These are phyloP conservation scores for Synanthedon vespiformis DNA, from an alignment of 2,888 invertebrate species.

Conservation along the genomic window DNA sequence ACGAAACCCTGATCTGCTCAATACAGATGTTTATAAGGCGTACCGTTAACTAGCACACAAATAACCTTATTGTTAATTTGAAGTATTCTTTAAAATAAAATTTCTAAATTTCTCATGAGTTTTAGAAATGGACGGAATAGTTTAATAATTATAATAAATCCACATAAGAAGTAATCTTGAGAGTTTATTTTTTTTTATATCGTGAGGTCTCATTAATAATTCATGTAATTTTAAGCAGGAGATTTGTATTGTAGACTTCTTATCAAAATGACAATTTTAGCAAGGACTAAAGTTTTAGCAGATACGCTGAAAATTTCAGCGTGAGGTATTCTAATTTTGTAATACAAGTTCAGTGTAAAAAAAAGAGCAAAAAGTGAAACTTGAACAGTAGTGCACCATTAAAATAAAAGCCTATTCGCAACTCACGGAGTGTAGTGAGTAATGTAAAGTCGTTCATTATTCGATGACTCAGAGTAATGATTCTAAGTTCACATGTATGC, in stretches of 20 bases:
- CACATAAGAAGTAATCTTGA: too few relatives aligned
- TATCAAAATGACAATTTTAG: too few relatives aligned
- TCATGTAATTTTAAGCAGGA: too few relatives aligned
- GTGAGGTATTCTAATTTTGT: slow-evolving; percentile 7
- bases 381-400: slow-evolving; percentile 29
- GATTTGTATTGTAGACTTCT: too few relatives aligned
- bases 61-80: slow-evolving; percentile 27
- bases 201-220: too few relatives aligned
- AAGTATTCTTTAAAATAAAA: slow-evolving; percentile 21
- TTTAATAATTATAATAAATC: too few relatives aligned
- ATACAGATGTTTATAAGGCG: slow-evolving; percentile 61
- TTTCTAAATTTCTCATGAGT: too few relatives aligned
- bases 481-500: not conserved
- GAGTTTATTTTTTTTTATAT: too few relatives aligned
- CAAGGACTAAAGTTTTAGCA: too few relatives aligned
- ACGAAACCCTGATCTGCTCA: slow-evolving; percentile 24
- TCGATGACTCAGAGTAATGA: slow-evolving; percentile 36
- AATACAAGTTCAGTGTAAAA: not conserved
- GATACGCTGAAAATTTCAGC: too few relatives aligned
- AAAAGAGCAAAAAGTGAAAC: slow-evolving; percentile 24
- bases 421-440: slow-evolving; percentile 46
- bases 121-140: too few relatives aligned
- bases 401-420: slow-evolving; percentile 44
- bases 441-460: slow-evolving; percentile 47
- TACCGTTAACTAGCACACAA: slow-evolving; percentile 51